Conservation (phyloP, 2,888 invertebrate genomes). For the Diarsia dahlii region DNA sequence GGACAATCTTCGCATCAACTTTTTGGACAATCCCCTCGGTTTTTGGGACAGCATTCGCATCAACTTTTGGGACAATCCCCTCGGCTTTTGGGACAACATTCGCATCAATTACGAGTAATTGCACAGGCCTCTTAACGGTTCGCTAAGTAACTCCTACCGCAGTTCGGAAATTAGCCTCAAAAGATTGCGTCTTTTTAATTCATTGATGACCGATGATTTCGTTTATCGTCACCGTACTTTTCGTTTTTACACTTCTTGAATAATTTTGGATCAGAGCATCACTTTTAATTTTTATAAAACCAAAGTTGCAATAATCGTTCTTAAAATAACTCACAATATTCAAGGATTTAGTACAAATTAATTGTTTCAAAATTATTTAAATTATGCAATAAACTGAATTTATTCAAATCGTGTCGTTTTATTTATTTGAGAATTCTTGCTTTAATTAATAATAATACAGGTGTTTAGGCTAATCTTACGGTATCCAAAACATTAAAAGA, state of each 20-base stretch:
- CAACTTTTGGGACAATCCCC: not conserved
- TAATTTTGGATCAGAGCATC: not conserved
- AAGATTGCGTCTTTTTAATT: slow-evolving; percentile 2
- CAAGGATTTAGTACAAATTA: not conserved
- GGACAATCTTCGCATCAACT: not conserved
- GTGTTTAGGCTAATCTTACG: too few relatives aligned
- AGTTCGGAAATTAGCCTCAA: not conserved
- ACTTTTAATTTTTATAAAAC: not conserved
- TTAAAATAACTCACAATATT: not conserved
- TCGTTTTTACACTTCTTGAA: not conserved
- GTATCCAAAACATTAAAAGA: too few relatives aligned
- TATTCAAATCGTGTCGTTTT: not conserved
- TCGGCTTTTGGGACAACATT: not conserved
- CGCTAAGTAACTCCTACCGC: not conserved
- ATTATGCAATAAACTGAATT: slow-evolving; percentile 23
- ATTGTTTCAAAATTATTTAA: slow-evolving; percentile 17
- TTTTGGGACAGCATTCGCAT: not conserved
- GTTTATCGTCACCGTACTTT: not conserved
- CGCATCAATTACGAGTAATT: too few relatives aligned
- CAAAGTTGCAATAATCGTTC: not conserved
- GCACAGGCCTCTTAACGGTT: too few relatives aligned
- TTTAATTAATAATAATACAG: too few relatives aligned
- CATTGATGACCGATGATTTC: not conserved
- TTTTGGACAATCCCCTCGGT: not conserved
- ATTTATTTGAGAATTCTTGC: not conserved